A percentile compares a stretch with the other conserved stretches of the same genome.
phyloP scores from a whole-genome alignment of 2,797 vertebrate genomes.

The Eurystomus glaucurus region DNA sequence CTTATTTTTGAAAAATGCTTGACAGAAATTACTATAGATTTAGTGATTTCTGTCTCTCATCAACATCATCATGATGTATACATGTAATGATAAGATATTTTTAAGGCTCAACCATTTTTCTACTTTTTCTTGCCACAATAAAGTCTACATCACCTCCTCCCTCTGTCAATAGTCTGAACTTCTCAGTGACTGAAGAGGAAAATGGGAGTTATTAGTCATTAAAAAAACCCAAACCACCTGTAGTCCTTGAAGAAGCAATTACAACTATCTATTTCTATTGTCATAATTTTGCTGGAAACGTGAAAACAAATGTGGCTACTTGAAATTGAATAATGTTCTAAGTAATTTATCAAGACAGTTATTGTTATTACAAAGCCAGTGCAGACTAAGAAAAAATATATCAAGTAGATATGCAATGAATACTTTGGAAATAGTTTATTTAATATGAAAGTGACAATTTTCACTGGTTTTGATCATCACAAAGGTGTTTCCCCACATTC shows the following conservation, averaged over 20 bases:
- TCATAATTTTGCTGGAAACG: constrained; percentile 71
- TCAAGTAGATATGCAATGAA: not conserved
- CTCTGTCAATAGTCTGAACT: not conserved
- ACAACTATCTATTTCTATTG: constrained; percentile 69
- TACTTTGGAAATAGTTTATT: constrained; percentile 27
- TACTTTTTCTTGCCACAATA: not conserved
- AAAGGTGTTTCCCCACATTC: not conserved
- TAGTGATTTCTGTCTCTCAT: not conserved
- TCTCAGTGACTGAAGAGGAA: constrained; percentile 37
- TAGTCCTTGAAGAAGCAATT: constrained; percentile 65
- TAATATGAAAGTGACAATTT: not conserved
- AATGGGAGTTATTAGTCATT: constrained; percentile 45
- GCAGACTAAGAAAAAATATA: constrained; percentile 29
- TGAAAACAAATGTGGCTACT: constrained; percentile 63
- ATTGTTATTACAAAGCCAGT: constrained; percentile 67
- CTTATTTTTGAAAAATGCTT: not conserved
- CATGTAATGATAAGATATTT: not conserved
- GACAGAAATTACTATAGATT: not conserved
- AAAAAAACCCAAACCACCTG: constrained; percentile 25
- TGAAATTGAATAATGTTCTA: constrained; percentile 65
- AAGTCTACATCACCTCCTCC: not conserved
- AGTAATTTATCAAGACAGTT: constrained; percentile 64
- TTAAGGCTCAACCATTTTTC: not conserved
- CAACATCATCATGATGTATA: not conserved
- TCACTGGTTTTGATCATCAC: not conserved